Evolutionary conservation across 2,113 vertebrate species (phyloP).

Genomic region (Stomatorhinus ivindoensis): DNA sequence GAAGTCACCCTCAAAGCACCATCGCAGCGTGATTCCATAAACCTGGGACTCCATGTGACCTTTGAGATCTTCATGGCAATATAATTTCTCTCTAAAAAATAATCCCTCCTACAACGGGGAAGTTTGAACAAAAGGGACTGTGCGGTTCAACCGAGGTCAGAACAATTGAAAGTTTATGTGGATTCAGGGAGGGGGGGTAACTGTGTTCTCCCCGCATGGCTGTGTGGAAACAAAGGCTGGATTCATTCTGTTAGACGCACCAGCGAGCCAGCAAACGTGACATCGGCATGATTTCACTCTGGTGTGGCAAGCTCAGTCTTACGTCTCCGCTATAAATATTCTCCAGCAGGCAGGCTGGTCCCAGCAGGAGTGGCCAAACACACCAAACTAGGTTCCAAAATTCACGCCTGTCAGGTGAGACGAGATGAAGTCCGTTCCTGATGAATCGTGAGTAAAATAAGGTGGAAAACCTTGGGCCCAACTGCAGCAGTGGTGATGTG

Average conservation of each 20-base stretch:
- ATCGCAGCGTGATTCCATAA: not conserved
- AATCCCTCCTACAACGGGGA: conserved; percentile 31
- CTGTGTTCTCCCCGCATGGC: conserved; percentile 49
- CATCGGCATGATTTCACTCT: conserved; percentile 25
- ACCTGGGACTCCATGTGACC: conserved; percentile 29
- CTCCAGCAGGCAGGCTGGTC: not conserved
- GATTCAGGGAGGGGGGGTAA: conserved; percentile 18
- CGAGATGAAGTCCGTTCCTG: not conserved
- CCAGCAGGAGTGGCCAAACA: not conserved
- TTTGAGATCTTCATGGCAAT: conserved; percentile 39
- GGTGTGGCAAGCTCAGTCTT: not conserved
- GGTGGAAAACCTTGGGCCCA: not conserved
- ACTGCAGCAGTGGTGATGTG: not conserved
- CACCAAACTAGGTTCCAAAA: not conserved
- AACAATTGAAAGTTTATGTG: conserved; percentile 61
- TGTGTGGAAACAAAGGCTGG: conserved; percentile 50
- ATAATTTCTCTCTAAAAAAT: conserved; percentile 30
- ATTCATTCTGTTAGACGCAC: conserved; percentile 37
- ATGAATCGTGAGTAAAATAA: not conserved
- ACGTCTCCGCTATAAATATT: conserved; percentile 18
- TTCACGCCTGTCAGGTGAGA: not conserved
- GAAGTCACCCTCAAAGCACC: not conserved
- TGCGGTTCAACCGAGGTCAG: conserved; percentile 53
- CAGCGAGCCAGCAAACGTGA: conserved; percentile 28
- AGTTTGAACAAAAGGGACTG: conserved; percentile 63